These are phyloP conservation scores for Macrostomum cliftonense DNA, from an alignment of 2,888 invertebrate genomes.

Conservation along the genomic window DNA sequence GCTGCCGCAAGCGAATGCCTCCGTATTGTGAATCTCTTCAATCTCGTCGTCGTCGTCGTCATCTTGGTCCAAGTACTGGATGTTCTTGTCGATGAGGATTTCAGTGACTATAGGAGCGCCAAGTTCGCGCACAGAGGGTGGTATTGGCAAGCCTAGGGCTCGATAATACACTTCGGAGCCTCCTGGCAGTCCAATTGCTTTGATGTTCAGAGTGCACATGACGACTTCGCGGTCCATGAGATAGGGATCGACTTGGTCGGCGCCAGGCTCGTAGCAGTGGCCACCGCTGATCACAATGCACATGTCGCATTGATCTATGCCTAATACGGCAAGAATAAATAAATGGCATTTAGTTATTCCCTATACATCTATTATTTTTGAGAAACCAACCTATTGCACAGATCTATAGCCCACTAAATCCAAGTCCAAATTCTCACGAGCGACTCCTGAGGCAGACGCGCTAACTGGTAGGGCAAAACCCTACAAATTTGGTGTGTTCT, in stretches of 20 bases:
- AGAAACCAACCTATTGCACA: no score
- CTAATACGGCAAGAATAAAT: no score
- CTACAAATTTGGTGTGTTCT: no score
- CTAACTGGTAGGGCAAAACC: no score
- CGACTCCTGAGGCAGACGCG: no score
- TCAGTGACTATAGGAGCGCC: constrained; percentile 81
- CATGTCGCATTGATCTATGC: constrained; percentile 97
- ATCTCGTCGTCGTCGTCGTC: constrained; percentile 90
- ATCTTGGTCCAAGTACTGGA: constrained; percentile 19
- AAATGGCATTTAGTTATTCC: no score
- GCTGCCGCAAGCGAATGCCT: constrained; percentile 95
- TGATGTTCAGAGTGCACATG: constrained; percentile 81
- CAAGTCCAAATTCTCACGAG: no score
- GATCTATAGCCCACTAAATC: no score
- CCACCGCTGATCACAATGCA: constrained; percentile 85
- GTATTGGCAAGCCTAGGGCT: no score
- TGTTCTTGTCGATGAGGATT: constrained; percentile 35
- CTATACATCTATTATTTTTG: no score
- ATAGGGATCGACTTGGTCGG: constrained; percentile 94
- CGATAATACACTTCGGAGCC: no score
- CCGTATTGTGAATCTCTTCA: constrained; percentile 89
- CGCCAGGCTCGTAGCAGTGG: constrained; percentile 58
- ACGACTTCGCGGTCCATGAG: constrained; percentile 98
- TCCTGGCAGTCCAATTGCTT: constrained; percentile 13
- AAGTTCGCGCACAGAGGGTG: no score